phyloP scores from a whole-genome alignment of 2,113 vertebrate species.

The Eurystomus gularis region DNA sequence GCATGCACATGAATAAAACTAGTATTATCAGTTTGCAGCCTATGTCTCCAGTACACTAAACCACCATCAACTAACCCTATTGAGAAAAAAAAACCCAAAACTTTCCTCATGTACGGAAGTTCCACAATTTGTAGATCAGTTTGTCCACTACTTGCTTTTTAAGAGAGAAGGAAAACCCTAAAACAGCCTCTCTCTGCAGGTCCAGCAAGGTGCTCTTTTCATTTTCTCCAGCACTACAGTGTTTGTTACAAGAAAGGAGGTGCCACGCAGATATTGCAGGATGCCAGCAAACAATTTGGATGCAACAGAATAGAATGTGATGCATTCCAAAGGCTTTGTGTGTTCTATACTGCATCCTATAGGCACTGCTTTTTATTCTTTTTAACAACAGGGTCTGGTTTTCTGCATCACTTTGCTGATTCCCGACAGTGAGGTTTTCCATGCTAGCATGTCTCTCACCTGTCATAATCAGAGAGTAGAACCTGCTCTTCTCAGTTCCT shows the following conservation, averaged over 20 bases:
- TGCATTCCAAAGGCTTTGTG: neutral
- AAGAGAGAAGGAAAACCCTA: neutral
- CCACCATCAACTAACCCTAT: neutral
- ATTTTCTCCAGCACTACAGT: neutral
- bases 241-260: neutral
- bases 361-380: neutral
- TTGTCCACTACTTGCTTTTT: neutral
- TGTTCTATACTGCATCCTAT: neutral
- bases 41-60: neutral
- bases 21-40: neutral
- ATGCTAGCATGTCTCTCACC: neutral
- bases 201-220: neutral
- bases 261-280: neutral
- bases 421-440: neutral
- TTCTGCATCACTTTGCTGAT: neutral
- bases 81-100: neutral
- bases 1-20: neutral
- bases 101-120: neutral
- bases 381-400: neutral
- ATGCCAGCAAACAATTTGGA: neutral
- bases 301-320: neutral
- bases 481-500: neutral
- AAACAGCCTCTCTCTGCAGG: neutral
- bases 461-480: neutral
- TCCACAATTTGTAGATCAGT: neutral